Evolutionary conservation across 92 coral and sea anemone genomes (phyloP), one percentile per base, ranked within the genome.

Genomic region (Epizoanthus illoricatus): DNA sequence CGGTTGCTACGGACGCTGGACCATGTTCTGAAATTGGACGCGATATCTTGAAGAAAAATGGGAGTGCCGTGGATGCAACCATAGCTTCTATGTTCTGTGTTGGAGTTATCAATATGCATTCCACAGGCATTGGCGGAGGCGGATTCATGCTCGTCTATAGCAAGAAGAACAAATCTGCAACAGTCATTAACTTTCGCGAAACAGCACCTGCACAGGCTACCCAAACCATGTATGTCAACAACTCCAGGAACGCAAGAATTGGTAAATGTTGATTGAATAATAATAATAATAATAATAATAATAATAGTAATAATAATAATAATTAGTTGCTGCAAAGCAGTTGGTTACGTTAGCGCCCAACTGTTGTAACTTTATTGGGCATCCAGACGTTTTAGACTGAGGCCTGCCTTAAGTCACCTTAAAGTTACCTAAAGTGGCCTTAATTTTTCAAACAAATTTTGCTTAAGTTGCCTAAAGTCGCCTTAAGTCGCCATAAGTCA

Each of bases 1-100:
- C 91, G 0, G 93, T 92, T 19, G 86, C 96, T 15, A 88, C 96
- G 13, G 93, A 89, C 73, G 96, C 92, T 3, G 91, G 88, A 13
- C 86, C 80, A 7, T 92, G 96, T 66, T 89, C 92, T 69, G 87
- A 89, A 65, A 85, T 89, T 10, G 92, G 92, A 20, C 89, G 92
- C 11, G 87, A 89, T 39, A 89, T 89, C 64, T 65, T 89, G 11
- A 85, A 81, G 62, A 68, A 71, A 81, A 81, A 81, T 18, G 92
- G 92, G 15, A 60, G 90, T 2, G 92, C 92, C 3, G 74, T 89
- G 62, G 92, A 89, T 49, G 87, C 92, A 8, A 85, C 90, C 4
- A 56, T 89, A n/a, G 92, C 92, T 15, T 42, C 89, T 5, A n/a
- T 89, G 10, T 89, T 89, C 76, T 89, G 92, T 41, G 62, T 89